Base-by-base conservation (phyloP, 2,797 vertebrate genomes). In the Coreius guichenoti region DNA sequence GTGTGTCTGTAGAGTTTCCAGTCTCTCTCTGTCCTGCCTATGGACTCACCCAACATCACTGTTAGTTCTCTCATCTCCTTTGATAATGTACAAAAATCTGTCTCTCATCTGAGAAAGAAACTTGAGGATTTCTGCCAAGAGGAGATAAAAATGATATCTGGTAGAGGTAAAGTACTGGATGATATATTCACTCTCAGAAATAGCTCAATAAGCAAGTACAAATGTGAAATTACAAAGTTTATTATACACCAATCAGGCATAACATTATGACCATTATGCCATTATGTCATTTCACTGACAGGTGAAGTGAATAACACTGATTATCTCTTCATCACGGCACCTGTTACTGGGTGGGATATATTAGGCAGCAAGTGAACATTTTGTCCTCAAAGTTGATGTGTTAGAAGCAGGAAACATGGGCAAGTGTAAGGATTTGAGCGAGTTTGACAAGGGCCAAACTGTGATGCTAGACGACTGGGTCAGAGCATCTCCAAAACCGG, bases 1-100 rank as follows among this genome's bases (percentile, higher is more conserved):
- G 29, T 76, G 73, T 54, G 21, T 76, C 49, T 56, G 19, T 23
- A 76, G 73, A 76, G 19, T 76, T 33, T 75, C 49, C 73, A 75
- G 19, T 33, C 49, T 33, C 29, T 75, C 73, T 76, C 31, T 76
- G 19, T 76, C 19, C 31, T 36, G 73, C 31, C 6, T 8, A 4
- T 13, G 26, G 47, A 56, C 73, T 54, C 19, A 16, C 49, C 21
- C 73, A 36, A 4, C 47, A 51, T 75, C 49, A 16, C 6, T 21
- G 3, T 56, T 56, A 56, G 31, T 36, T 36, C 74, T 56, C 7
- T 39, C 31, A 1, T 4, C 21, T 56, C 51, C 13, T 76, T 23
- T 16, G 51, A 76, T 23, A 16, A 36, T 56, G 31, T 76, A 36
- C 29, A 76, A 36, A 36, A 36, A 76, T 36, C 74, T 9, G 29